A percentile compares a stretch with the other conserved stretches of the same genome.
These are phyloP conservation scores for Cordilura impudica DNA, from an alignment of 2,888 invertebrate species.

Conservation along the genomic window DNA sequence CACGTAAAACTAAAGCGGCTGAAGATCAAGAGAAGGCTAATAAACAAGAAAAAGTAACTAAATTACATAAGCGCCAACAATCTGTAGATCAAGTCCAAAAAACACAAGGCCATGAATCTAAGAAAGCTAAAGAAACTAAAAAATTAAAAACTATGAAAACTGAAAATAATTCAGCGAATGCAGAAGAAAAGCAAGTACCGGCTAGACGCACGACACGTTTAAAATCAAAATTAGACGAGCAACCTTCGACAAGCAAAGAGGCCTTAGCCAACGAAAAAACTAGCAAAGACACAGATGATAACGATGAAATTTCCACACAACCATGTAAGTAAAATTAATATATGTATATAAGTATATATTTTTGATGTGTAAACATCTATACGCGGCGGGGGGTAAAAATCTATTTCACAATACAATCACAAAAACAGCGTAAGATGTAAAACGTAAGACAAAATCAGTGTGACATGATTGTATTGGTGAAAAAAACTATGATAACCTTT, in stretches of 20 bases:
- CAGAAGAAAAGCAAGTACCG: background rate
- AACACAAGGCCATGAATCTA: background rate
- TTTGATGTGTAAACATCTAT: too few relatives aligned
- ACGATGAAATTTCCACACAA: slow-evolving; percentile 13
- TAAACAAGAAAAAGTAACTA: background rate
- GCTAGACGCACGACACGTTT: slow-evolving; percentile 47
- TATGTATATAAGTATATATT: too few relatives aligned
- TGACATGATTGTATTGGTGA: too few relatives aligned
- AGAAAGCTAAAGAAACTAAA: background rate
- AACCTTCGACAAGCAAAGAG: background rate
- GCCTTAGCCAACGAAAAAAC: background rate
- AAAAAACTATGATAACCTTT: too few relatives aligned
- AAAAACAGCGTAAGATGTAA: too few relatives aligned
- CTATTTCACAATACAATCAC: too few relatives aligned
- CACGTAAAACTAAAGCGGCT: background rate
- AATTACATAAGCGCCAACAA: background rate
- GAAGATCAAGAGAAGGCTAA: slow-evolving; percentile 2
- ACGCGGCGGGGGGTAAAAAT: too few relatives aligned
- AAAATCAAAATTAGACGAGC: slow-evolving; percentile 34
- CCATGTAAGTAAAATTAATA: slow-evolving; percentile 39
- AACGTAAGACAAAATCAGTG: too few relatives aligned
- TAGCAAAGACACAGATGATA: background rate
- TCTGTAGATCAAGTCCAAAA: background rate
- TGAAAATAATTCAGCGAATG: background rate
- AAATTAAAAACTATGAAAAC: background rate